A percentile compares a stretch with the other conserved stretches of the same genome.
Evolutionary conservation across 2,888 invertebrate species (phyloP).

Genomic region (Noctua fimbriata): DNA sequence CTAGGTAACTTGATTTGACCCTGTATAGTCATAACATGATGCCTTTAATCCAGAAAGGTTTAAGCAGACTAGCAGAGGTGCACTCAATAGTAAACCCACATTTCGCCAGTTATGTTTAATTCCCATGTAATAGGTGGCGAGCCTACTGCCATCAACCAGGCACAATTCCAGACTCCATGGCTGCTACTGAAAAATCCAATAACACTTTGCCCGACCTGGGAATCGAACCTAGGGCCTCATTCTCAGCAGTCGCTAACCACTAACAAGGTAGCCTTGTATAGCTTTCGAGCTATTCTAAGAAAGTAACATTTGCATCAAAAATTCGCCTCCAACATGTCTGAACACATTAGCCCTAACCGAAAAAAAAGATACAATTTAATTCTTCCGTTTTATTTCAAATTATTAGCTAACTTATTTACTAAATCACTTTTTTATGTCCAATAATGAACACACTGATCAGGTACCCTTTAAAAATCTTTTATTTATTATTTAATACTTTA

Average conservation of each 20-base stretch:
- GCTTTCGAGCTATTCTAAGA: neutral
- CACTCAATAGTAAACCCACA: no score
- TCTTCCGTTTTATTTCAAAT: constrained; percentile 81
- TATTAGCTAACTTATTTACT: constrained; percentile 55
- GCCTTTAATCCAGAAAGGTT: no score
- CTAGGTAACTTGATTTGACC: neutral
- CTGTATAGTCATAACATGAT: no score
- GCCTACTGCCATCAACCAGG: no score
- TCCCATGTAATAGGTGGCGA: no score
- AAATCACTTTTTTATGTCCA: constrained; percentile 22
- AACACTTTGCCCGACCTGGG: no score
- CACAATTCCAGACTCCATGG: no score
- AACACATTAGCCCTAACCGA: constrained; percentile 88
- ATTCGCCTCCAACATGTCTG: constrained; percentile 88
- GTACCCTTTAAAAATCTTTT: neutral
- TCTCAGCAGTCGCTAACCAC: no score
- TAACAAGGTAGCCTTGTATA: neutral
- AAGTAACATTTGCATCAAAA: constrained; percentile 74
- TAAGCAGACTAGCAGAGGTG: no score
- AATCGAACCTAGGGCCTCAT: no score
- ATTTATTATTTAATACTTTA: constrained; percentile 10
- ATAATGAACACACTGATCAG: constrained; percentile 18
- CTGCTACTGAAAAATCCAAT: no score
- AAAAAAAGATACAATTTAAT: constrained; percentile 82
- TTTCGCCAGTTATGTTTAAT: no score